phyloP scores from a whole-genome alignment of 2,113 vertebrate species.

The Tautogolabrus adspersus region DNA sequence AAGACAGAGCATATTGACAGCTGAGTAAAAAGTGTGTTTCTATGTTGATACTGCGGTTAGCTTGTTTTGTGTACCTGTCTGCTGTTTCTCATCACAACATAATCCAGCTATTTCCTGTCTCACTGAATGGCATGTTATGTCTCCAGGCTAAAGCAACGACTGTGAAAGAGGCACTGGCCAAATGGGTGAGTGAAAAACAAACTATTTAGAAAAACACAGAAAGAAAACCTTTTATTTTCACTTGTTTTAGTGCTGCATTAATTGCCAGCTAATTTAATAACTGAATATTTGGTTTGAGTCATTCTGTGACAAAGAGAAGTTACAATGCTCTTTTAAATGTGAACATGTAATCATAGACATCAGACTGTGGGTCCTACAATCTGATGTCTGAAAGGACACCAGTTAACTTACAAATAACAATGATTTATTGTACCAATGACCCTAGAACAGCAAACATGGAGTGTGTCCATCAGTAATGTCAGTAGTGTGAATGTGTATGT shows the following conservation, averaged over 20 bases:
- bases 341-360: too few relatives aligned
- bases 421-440: too few relatives aligned
- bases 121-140: conserved; percentile 35
- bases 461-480: too few relatives aligned
- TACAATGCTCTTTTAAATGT: too few relatives aligned
- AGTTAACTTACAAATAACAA: too few relatives aligned
- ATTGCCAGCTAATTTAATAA: not conserved
- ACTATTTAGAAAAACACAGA: not conserved
- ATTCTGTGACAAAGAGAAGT: too few relatives aligned
- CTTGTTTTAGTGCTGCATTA: not conserved
- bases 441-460: too few relatives aligned
- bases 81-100: not conserved
- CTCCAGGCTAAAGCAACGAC: conserved; percentile 93
- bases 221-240: not conserved
- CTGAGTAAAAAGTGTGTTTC: not conserved
- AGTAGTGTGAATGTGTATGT: too few relatives aligned
- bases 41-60: not conserved
- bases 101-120: conserved; percentile 5
- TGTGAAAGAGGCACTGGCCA: conserved; percentile 92
- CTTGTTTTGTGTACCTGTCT: not conserved
- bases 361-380: too few relatives aligned
- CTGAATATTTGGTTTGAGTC: not conserved
- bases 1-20: not conserved
- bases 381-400: too few relatives aligned
- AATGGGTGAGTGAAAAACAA: conserved; percentile 88